phyloP scores from a whole-genome alignment of 2,113 vertebrate genomes.

The Ondatra zibethicus region DNA sequence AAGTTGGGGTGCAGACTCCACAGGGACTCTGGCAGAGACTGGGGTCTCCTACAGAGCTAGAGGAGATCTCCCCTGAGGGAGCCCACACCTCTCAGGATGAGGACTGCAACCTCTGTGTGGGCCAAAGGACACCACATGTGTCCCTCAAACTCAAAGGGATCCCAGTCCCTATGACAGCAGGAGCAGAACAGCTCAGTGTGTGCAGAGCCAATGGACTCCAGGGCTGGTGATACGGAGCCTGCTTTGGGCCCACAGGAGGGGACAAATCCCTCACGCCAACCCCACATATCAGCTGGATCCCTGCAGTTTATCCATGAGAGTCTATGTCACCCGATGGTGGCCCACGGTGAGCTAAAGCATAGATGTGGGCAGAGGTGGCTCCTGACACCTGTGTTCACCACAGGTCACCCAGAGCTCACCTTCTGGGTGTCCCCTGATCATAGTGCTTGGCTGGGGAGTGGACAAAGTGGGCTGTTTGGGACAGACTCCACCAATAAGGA shows the following conservation, averaged over 20 bases:
- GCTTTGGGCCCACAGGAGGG: neutral
- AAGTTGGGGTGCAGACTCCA: accelerated
- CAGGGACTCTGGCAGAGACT: neutral
- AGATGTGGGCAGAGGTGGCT: neutral
- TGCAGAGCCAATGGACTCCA: accelerated
- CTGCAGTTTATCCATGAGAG: neutral
- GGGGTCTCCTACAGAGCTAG: neutral
- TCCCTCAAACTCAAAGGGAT: neutral
- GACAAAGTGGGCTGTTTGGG: no score
- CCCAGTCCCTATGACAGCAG: neutral
- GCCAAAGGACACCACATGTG: accelerated
- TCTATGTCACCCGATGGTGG: neutral
- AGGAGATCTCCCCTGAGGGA: neutral
- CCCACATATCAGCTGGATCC: no score
- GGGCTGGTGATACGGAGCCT: neutral
- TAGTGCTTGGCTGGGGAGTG: neutral
- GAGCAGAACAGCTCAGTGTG: neutral
- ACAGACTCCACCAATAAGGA: neutral
- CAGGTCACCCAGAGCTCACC: neutral
- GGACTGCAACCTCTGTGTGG: accelerated
- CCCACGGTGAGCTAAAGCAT: neutral
- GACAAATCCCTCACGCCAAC: neutral
- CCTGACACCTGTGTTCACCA: neutral
- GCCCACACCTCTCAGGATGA: neutral
- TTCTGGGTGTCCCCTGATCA: neutral